These are phyloP conservation scores for Gorsachius goisagi DNA, from an alignment of 2,113 vertebrate species.

Conservation along the genomic window DNA sequence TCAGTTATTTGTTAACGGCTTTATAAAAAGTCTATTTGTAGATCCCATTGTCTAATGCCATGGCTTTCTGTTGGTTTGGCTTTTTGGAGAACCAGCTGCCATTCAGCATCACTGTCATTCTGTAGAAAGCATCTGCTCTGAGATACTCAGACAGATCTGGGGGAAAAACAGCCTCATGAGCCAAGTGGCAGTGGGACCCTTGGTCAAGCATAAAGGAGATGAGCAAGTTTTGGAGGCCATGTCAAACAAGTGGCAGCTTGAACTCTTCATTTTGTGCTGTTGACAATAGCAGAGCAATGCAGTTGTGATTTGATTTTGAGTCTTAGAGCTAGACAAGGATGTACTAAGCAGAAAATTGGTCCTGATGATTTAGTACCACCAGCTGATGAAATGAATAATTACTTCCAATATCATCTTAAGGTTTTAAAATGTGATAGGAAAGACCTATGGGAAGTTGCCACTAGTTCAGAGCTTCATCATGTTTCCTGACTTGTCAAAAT, in stretches of 20 bases:
- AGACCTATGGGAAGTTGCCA: not conserved
- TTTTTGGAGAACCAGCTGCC: not conserved
- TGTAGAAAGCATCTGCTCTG: not conserved
- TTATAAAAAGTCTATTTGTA: not conserved
- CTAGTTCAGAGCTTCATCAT: not conserved
- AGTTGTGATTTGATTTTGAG: not conserved
- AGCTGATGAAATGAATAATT: not conserved
- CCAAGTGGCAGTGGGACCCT: not conserved
- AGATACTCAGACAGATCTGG: not conserved
- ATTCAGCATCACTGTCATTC: not conserved
- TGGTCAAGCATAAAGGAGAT: not conserved
- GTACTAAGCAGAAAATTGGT: not conserved
- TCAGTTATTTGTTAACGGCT: not conserved
- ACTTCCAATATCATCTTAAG: not conserved
- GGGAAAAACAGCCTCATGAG: not conserved
- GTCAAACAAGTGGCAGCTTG: not conserved
- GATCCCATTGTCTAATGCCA: not conserved
- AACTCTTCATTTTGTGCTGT: not conserved
- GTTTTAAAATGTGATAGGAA: not conserved
- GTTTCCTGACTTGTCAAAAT: not conserved
- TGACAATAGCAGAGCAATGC: not conserved
- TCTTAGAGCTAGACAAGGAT: not conserved
- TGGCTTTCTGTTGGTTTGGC: not conserved
- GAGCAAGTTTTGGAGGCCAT: not conserved
- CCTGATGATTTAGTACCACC: not conserved